phyloP scores from a whole-genome alignment of 2,888 invertebrate genomes.

The Oscheius myriophilus region DNA sequence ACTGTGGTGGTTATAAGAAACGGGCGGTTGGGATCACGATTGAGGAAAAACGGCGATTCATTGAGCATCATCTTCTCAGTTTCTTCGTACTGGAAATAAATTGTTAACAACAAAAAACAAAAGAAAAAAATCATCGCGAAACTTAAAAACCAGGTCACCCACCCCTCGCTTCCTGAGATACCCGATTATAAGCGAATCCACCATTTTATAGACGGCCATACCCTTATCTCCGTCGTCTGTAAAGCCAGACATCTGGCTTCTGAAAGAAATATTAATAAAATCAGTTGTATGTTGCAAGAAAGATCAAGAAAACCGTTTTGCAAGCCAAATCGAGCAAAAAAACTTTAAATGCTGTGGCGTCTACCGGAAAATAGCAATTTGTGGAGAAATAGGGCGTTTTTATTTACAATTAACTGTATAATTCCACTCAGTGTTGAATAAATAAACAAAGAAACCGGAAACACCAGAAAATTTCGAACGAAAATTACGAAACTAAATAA shows the following conservation, averaged over 20 bases:
- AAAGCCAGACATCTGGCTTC: neutral
- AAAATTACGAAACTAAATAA: no score
- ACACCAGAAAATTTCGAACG: no score
- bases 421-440: neutral
- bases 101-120: neutral
- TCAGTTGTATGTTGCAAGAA: neutral
- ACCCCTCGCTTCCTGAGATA: conserved; percentile 11
- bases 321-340: no score
- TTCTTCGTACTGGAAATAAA: conserved; percentile 11
- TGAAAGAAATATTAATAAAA: neutral
- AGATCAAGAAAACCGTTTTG: neutral
- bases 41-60: conserved; percentile 9
- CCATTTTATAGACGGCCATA: conserved; percentile 9
- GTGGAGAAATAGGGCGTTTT: neutral
- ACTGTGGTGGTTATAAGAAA: neutral
- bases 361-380: neutral
- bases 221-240: conserved; percentile 9
- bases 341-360: neutral
- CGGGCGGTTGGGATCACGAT: conserved; percentile 1
- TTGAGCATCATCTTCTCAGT: neutral
- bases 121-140: neutral
- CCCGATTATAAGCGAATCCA: conserved; percentile 5
- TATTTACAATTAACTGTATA: conserved; percentile 4
- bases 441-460: no score
- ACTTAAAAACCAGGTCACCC: neutral